phyloP scores from a whole-genome alignment of 2,797 vertebrate species.

The Sebastes matsubarae region DNA sequence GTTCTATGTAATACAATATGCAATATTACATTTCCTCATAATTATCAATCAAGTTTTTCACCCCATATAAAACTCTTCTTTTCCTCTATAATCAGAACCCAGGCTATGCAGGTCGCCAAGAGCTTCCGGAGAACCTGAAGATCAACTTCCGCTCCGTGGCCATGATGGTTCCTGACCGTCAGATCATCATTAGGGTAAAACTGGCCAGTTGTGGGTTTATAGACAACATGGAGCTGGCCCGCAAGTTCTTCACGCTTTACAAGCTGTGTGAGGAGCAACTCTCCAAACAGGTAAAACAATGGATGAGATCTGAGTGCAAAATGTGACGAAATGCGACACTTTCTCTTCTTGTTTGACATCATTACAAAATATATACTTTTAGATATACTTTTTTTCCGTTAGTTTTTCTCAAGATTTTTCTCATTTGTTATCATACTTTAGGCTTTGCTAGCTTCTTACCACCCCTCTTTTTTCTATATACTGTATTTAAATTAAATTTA shows the following conservation, averaged over 20 bases:
- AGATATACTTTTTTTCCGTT: background rate
- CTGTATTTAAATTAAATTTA: background rate
- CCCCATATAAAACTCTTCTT: background rate
- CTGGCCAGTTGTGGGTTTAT: conserved; percentile 96
- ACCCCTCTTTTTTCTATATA: background rate
- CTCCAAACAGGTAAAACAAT: conserved; percentile 91
- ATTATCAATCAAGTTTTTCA: background rate
- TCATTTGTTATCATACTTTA: background rate
- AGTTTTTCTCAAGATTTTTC: background rate
- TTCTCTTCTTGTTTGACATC: background rate
- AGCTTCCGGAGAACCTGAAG: conserved; percentile 97
- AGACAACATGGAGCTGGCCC: conserved; percentile 91
- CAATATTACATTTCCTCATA: background rate
- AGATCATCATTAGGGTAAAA: conserved; percentile 98
- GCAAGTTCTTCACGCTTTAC: conserved; percentile 96
- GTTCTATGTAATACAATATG: background rate
- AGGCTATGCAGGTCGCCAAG: conserved; percentile 94
- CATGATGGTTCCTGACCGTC: conserved; percentile 98
- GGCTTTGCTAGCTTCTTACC: background rate
- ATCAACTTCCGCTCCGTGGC: conserved; percentile 96
- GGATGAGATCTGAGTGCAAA: background rate
- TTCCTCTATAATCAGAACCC: conserved; percentile 86
- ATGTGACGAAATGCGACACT: background rate
- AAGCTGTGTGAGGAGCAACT: conserved; percentile 97
- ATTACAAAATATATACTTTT: background rate